A percentile compares a stretch with the other conserved stretches of the same genome.
phyloP scores from a whole-genome alignment of 2,113 vertebrate species.

The Oncorhynchus tshawytscha region DNA sequence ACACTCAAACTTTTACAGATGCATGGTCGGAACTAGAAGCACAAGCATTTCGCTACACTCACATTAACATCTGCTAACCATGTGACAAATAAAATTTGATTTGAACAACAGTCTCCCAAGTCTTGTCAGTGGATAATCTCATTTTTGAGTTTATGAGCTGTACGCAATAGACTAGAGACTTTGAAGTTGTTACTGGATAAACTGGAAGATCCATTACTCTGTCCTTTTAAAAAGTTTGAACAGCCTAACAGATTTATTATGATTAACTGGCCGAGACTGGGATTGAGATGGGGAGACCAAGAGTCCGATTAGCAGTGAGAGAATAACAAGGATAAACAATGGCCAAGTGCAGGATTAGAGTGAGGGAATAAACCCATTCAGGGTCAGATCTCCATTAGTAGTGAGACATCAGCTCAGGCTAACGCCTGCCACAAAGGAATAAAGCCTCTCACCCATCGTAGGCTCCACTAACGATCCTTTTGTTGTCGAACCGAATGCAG shows the following conservation, averaged over 20 bases:
- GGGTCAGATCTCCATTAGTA: not conserved
- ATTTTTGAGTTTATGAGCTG: too few species aligned
- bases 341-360: not conserved
- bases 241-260: not conserved
- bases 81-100: too few species aligned
- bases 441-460: constrained; percentile 79
- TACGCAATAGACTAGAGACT: too few species aligned
- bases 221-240: not conserved
- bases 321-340: not conserved
- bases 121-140: too few species aligned
- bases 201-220: too few species aligned
- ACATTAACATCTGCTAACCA: too few species aligned
- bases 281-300: not conserved
- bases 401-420: not conserved
- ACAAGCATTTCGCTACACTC: too few species aligned
- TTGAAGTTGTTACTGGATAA: too few species aligned
- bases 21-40: too few species aligned
- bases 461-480: constrained; percentile 88
- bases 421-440: not conserved
- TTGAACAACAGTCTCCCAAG: not conserved
- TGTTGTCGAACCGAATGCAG: constrained; percentile 90
- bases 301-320: not conserved
- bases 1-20: too few species aligned
- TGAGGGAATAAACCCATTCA: too few species aligned
- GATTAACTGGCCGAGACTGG: not conserved